Percentiles rank a stretch among this genome's conserved stretches.
These are phyloP conservation scores for Sycophila sp. DNA, from an alignment of 1,140 invertebrate genomes.

Conservation along the genomic window DNA sequence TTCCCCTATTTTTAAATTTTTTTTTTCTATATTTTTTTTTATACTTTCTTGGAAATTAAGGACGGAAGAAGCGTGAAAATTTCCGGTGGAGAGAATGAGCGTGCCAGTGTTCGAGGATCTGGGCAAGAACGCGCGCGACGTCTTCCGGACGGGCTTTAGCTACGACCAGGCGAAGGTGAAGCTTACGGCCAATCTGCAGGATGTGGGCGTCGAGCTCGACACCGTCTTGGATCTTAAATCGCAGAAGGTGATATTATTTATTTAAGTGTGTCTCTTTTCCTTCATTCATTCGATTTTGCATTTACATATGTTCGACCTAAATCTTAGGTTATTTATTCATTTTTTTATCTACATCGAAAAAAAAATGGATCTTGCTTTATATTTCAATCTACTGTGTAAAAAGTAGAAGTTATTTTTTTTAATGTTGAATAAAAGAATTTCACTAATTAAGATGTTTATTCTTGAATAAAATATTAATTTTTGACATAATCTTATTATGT, in stretches of 20 bases:
- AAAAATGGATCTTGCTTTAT: too few species aligned
- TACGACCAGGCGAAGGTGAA: constrained; percentile 11
- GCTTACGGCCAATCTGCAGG: neutral
- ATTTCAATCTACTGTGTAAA: too few species aligned
- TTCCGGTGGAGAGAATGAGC: neutral
- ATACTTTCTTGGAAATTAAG: neutral
- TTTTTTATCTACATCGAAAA: neutral
- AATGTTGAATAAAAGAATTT: too few species aligned
- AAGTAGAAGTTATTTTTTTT: too few species aligned
- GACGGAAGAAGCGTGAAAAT: neutral
- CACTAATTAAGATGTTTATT: too few species aligned
- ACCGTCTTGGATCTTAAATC: neutral
- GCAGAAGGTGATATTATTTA: neutral
- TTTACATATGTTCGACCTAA: too few species aligned
- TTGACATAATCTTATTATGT: too few species aligned
- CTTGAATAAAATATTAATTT: too few species aligned
- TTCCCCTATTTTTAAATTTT: too few species aligned
- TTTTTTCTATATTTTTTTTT: constrained; percentile 2
- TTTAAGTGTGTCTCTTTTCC: neutral
- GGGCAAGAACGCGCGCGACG: constrained; percentile 16
- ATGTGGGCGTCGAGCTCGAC: neutral
- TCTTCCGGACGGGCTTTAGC: constrained; percentile 29
- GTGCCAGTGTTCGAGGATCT: constrained; percentile 27
- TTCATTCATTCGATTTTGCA: too few species aligned
- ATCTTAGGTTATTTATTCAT: neutral